A percentile compares a stretch with the other conserved stretches of the same genome.
These are phyloP conservation scores for Connochaetes taurinus DNA, from an alignment of 2,113 vertebrate genomes.

Conservation along the genomic window DNA sequence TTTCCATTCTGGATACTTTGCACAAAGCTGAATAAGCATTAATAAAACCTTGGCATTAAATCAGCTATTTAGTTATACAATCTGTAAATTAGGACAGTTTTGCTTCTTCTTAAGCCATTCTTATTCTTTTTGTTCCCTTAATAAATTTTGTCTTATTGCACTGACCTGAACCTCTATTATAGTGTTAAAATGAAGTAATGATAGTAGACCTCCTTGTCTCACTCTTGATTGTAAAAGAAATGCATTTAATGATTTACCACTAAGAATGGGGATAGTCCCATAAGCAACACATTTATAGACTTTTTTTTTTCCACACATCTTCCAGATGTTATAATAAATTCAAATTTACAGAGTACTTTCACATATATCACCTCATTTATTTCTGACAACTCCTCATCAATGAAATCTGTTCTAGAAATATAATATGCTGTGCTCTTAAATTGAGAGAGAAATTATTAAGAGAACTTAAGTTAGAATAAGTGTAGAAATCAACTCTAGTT, in stretches of 20 bases:
- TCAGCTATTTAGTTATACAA: not conserved
- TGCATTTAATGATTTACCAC: not conserved
- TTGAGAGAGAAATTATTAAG: slow-evolving; percentile 26
- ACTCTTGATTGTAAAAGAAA: not conserved
- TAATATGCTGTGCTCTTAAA: not conserved
- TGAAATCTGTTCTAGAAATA: not conserved
- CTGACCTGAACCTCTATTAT: not conserved
- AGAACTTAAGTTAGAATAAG: slow-evolving; percentile 42
- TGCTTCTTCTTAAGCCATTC: not conserved
- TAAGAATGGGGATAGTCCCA: not conserved
- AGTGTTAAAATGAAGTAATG: slow-evolving; percentile 1
- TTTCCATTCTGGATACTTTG: not conserved
- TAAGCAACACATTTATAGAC: not conserved
- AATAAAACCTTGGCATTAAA: not conserved
- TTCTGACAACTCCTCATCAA: not conserved
- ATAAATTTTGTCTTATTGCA: not conserved
- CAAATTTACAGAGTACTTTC: not conserved
- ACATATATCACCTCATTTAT: not conserved
- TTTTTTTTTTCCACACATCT: not conserved
- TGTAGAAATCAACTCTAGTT: slow-evolving; percentile 39
- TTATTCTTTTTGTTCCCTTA: not conserved
- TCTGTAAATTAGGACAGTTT: not conserved
- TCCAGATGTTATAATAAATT: not conserved
- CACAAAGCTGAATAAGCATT: not conserved
- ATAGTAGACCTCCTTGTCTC: not conserved